Conservation (phyloP, 2,113 vertebrate species). For the Cervus canadensis region DNA sequence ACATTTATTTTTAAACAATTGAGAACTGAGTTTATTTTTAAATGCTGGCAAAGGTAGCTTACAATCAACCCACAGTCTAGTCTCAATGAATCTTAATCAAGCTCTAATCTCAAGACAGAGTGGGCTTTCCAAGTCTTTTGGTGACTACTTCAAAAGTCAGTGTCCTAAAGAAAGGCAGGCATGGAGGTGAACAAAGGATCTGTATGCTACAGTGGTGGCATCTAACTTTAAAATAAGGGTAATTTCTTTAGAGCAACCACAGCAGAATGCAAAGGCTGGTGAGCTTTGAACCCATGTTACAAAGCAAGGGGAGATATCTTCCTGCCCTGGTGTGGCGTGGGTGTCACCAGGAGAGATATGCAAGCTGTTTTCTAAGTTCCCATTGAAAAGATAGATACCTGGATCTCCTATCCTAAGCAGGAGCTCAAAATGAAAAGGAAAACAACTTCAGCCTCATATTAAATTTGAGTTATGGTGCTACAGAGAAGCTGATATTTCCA, state of each 20-base stretch:
- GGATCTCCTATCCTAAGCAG: constrained; percentile 39
- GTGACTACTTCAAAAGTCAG: neutral
- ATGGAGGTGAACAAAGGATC: neutral
- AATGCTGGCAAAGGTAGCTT: constrained; percentile 29
- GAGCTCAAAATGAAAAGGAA: constrained; percentile 65
- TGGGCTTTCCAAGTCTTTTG: neutral
- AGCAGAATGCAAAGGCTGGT: neutral
- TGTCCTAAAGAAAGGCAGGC: neutral
- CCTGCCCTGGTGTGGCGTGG: neutral
- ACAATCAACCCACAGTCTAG: constrained; percentile 8
- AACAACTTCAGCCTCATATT: constrained; percentile 66
- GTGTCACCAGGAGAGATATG: neutral
- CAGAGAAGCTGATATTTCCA: constrained; percentile 72
- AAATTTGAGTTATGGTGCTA: constrained; percentile 70
- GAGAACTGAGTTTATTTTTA: constrained; percentile 30
- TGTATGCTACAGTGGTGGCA: neutral
- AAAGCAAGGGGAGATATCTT: neutral
- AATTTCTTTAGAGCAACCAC: neutral
- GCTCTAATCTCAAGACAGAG: neutral
- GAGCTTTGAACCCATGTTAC: neutral
- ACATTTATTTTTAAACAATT: constrained; percentile 36
- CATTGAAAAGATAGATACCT: constrained; percentile 50
- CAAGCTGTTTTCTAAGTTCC: constrained; percentile 26
- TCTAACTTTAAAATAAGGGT: constrained; percentile 12
- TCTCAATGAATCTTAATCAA: neutral